A percentile compares a stretch with the other conserved stretches of the same genome.
phyloP scores from a whole-genome alignment of 2,888 invertebrate species.

The Pyrrhia umbra region DNA sequence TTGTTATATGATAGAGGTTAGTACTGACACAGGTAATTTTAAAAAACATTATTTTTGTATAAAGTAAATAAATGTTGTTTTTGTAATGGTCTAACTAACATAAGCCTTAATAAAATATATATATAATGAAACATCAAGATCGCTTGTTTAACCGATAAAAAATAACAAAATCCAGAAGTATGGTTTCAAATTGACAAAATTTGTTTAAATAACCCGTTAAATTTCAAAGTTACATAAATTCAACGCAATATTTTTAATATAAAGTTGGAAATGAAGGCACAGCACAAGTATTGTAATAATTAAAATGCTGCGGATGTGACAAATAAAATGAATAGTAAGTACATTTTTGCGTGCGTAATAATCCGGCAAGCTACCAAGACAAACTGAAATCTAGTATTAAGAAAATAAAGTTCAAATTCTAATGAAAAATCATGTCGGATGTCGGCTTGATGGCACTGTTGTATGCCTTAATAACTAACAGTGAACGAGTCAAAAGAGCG shows the following conservation, averaged over 20 bases:
- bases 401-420: slow-evolving; percentile 53
- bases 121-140: no score
- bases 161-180: no score
- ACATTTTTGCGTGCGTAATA: slow-evolving; percentile 63
- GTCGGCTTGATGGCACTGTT: slow-evolving; percentile 60
- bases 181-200: not conserved
- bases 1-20: no score
- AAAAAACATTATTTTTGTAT: no score
- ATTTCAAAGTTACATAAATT: slow-evolving; percentile 5
- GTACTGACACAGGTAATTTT: no score
- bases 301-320: slow-evolving; percentile 59
- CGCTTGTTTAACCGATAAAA: no score
- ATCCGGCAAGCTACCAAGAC: slow-evolving; percentile 17
- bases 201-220: not conserved
- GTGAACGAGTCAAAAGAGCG: slow-evolving; percentile 65
- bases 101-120: no score
- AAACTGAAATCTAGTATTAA: slow-evolving; percentile 8
- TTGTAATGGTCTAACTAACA: no score
- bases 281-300: slow-evolving; percentile 53
- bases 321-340: slow-evolving; percentile 63
- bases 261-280: slow-evolving; percentile 24
- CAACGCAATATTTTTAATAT: slow-evolving; percentile 33
- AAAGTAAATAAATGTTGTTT: no score
- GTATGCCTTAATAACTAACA: slow-evolving; percentile 66
- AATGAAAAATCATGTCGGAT: slow-evolving; percentile 16